These are phyloP conservation scores for Siphonodentalium dalli DNA, from an alignment of 2,888 invertebrate genomes.

Conservation along the genomic window DNA sequence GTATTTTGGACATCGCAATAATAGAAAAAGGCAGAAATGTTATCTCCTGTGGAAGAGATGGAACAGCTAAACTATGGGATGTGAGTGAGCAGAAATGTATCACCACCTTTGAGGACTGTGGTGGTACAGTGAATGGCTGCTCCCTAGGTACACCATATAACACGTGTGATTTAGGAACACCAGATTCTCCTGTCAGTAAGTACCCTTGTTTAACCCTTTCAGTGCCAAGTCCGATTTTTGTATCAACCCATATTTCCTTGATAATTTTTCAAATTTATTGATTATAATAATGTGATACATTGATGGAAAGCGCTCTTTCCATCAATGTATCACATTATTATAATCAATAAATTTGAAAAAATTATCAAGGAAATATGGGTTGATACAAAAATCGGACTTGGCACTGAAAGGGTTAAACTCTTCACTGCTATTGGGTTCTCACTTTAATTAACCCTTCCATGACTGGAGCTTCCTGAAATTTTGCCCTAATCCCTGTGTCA, in stretches of 20 bases:
- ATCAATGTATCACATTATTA: no score
- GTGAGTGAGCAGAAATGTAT: constrained; percentile 73
- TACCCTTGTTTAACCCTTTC: not conserved
- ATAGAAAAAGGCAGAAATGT: constrained; percentile 76
- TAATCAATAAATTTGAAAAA: no score
- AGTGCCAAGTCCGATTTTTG: not conserved
- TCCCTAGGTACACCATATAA: constrained; percentile 63
- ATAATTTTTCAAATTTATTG: no score
- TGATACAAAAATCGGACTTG: no score
- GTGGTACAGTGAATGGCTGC: constrained; percentile 72
- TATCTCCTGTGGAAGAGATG: constrained; percentile 77
- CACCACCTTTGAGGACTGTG: constrained; percentile 68
- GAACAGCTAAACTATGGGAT: constrained; percentile 76
- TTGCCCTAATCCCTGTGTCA: no score
- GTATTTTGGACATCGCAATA: constrained; percentile 72
- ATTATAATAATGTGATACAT: no score
- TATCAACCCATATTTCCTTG: not conserved
- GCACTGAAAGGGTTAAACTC: no score
- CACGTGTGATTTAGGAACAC: constrained; percentile 52
- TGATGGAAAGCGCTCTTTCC: no score
- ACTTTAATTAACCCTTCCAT: no score
- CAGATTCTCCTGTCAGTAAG: constrained; percentile 54
- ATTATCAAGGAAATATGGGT: no score
- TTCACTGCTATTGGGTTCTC: not conserved
- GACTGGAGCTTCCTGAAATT: no score